Evolutionary conservation across 2,797 vertebrate genomes (phyloP), one percentile per base, ranked within the genome.

Genomic region (Uromys caudimaculatus): DNA sequence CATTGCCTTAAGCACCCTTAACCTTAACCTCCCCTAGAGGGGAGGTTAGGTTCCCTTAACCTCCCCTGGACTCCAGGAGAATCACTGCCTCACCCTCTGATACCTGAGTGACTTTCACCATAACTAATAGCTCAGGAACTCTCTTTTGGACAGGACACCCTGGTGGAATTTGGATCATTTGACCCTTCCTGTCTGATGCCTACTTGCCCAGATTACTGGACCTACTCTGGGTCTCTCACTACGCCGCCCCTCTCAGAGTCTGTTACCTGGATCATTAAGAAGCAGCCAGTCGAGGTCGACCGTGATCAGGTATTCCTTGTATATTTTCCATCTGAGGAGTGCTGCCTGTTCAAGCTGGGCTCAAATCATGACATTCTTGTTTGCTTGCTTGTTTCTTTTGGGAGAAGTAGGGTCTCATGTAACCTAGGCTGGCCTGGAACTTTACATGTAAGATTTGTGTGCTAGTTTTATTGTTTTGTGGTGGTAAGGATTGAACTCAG

Each of bases 221-320:
- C 99, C 0, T 99, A 99, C 0, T 98, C 99, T 0, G 99, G 99
- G 35, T 99, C 99, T 69, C 96, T 99, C 97, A 99, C 99, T 54
- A 99, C 99, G 0, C 99, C 99, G 0, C 99, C 99, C 0, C 99
- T 99, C 90, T 99, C 99, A 0, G 99, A 99, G 97, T 99, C 99
- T 0, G 99, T 99, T 97, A 99, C 98, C 0, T 99, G 99, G 99
- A 99, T 99, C 87, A 98, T 99, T 82, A 99, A 99, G 99, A 99
- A 99, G 98, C 98, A 99, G 97, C 99, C 99, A 1, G 99, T 99
- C 47, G 99, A 99, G 98, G 99, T 99, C 87, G 99, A 99, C 98
- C 99, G 99, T 32, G 99, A 99, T 96, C 99, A 99, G 99, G 99
- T 99, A 79, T 93, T 89, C 52, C 85, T 52, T 71, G 47, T 44